Evolutionary conservation across 2,888 invertebrate genomes (phyloP).

Genomic region (Oegoconia quadripuncta): DNA sequence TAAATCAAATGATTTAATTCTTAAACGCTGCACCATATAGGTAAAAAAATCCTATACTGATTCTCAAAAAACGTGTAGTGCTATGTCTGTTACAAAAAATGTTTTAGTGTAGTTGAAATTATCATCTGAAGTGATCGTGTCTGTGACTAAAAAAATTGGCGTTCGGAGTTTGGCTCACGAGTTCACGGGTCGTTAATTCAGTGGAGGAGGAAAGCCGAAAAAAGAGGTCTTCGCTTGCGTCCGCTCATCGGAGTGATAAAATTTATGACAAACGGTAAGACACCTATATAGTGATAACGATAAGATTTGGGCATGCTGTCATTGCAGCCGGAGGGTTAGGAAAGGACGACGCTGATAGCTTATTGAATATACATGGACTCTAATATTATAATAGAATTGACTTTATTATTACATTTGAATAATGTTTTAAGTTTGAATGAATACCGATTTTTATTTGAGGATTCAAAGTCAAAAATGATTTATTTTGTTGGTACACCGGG

Average conservation of each 20-base stretch:
- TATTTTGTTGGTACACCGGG: no score
- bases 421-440: no score
- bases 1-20: not conserved
- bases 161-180: slow-evolving; percentile 55
- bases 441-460: no score
- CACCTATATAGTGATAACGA: slow-evolving; percentile 66
- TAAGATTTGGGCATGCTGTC: slow-evolving; percentile 67
- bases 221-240: slow-evolving; percentile 58
- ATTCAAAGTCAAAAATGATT: no score
- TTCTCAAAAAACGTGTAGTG: slow-evolving; percentile 38
- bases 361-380: no score
- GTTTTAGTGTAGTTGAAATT: slow-evolving; percentile 38
- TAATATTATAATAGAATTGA: no score
- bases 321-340: slow-evolving; percentile 34
- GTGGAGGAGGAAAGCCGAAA: slow-evolving; percentile 53
- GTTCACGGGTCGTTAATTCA: slow-evolving; percentile 72
- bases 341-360: slow-evolving; percentile 20
- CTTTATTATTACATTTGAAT: no score
- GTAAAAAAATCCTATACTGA: slow-evolving; percentile 3
- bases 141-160: slow-evolving; percentile 61
- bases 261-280: slow-evolving; percentile 77
- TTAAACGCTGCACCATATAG: not conserved
- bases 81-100: slow-evolving; percentile 28
- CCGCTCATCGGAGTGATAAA: slow-evolving; percentile 72
- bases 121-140: slow-evolving; percentile 54